phyloP scores from a whole-genome alignment of 2,888 invertebrate species.

The Ophion costatus region DNA sequence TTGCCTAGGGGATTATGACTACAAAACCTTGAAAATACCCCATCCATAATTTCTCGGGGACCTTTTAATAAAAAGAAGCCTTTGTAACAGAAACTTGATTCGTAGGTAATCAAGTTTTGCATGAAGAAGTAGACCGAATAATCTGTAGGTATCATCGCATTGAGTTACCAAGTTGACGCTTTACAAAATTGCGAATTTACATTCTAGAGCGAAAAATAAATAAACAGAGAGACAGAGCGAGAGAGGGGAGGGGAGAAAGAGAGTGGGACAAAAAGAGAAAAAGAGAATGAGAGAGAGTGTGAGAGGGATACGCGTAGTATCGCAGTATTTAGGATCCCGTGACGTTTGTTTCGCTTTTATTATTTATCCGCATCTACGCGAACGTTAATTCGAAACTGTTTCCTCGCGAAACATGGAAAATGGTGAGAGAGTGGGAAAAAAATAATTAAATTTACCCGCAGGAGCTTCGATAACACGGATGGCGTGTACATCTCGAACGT shows the following conservation, averaged over 20 bases:
- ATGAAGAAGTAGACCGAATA: too few species aligned
- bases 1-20: too few species aligned
- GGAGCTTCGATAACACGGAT: conserved; percentile 61
- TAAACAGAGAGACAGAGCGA: background rate
- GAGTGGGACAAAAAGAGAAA: too few species aligned
- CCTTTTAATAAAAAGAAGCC: too few species aligned
- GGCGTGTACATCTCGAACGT: conserved; percentile 58
- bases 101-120: too few species aligned
- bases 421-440: conserved; percentile 27
- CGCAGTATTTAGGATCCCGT: conserved; percentile 11
- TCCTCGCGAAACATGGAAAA: conserved; percentile 24
- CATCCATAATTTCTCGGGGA: too few species aligned
- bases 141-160: too few species aligned
- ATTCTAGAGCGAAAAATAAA: too few species aligned
- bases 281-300: background rate
- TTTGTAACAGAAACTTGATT: too few species aligned
- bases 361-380: conserved; percentile 11
- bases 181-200: too few species aligned
- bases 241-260: background rate
- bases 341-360: conserved; percentile 26
- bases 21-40: too few species aligned
- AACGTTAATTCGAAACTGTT: conserved; percentile 41
- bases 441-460: conserved; percentile 58
- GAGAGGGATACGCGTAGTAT: background rate
- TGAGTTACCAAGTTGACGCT: too few species aligned